Percentiles rank a stretch among this genome's conserved stretches.
Evolutionary conservation across 2,113 vertebrate species (phyloP).

Genomic region (Sprattus sprattus): DNA sequence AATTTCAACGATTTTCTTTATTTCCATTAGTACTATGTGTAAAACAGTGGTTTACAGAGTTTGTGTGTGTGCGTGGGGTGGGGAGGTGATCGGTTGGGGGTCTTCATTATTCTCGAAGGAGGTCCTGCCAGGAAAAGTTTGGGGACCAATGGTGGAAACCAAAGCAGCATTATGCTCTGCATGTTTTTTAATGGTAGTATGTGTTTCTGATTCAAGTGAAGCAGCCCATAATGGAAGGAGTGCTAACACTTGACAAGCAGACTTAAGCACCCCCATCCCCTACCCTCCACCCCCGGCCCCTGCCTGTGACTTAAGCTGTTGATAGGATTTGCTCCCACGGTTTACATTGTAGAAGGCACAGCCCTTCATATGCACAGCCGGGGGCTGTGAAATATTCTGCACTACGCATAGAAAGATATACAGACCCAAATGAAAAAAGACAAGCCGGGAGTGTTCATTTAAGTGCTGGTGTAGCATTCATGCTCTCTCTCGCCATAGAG

Average conservation of each 20-base stretch:
- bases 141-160: neutral
- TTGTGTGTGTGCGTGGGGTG: no score
- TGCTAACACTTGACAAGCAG: neutral
- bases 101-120: no score
- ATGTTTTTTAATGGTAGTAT: neutral
- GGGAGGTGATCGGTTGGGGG: no score
- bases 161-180: neutral
- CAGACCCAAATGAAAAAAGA: neutral
- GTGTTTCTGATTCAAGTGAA: neutral
- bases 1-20: neutral
- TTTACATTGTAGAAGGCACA: neutral
- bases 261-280: neutral
- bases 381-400: neutral
- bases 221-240: neutral
- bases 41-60: no score
- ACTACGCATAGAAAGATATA: neutral
- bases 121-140: no score
- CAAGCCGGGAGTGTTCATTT: neutral
- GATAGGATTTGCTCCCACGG: slow-evolving; percentile 9
- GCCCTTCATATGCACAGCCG: neutral
- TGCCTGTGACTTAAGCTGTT: neutral
- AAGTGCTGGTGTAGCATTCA: neutral
- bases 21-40: neutral
- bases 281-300: neutral
- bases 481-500: neutral